Base-by-base conservation (phyloP, 2,888 invertebrate genomes). In the Lumbricus terrestris region DNA sequence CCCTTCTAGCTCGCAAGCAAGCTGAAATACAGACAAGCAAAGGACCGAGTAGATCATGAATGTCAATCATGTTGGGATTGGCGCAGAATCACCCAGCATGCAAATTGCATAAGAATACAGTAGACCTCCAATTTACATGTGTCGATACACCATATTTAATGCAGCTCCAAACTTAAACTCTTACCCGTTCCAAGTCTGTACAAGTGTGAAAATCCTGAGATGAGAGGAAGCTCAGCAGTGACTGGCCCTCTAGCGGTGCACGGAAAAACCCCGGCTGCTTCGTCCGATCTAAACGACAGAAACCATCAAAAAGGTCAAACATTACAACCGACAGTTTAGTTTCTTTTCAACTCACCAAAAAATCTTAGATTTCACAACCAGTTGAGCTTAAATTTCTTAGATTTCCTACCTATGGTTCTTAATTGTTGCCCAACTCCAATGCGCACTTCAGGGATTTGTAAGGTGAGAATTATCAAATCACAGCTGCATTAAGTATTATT, bases 161-260 rank as follows among this genome's bases (percentile, higher is more conserved):
- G 85, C 11, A 5, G 34, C 85, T 23, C 35, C 85, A 1, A 85
- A 85, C 37, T 85, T 23, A 85, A 85, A 83, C 3, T 90, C 91
- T 91, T 90, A 95, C 95, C 94, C 93, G 94, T 93, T 97, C 97
- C 91, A 97, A 95, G 93, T 97, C 97, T 0, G 97, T 97, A 93
- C 97, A 97, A 91, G 96, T 96, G 47, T 96, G 96, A 93, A 97
- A 96, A 92, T 97, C 96, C 89, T 96, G 96, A 35, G 97, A 97
- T 5, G 97, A 96, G 47, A 97, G 95, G 94, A 97, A 97, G 88
- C 96, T 96, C 15, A 96, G 96, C 85, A 97, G 95, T 92, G 96
- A 97, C 95, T 97, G 97, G 0, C 97, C 97, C 94, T 96, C 96
- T 5, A 94, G 94, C 4, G 97, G 96, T 91, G 95, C 95, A 1